phyloP scores from a whole-genome alignment of 2,888 invertebrate species.

The Drosophila parthenogenetica region DNA sequence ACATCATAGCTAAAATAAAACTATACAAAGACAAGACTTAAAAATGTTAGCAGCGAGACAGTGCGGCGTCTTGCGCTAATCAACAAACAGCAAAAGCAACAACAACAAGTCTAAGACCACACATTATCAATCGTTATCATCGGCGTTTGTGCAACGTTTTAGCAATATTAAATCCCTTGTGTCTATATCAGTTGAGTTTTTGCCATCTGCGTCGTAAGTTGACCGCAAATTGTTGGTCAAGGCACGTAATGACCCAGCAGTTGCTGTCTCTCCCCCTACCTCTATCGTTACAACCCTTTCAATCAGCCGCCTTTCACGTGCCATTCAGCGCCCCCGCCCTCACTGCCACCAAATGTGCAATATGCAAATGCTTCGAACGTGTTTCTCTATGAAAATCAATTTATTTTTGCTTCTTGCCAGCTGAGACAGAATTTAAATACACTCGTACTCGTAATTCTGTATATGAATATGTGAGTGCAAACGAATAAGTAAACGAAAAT shows the following conservation, averaged over 20 bases:
- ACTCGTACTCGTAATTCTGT: neutral
- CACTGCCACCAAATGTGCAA: slow-evolving; percentile 27
- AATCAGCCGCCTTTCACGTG: slow-evolving; percentile 68
- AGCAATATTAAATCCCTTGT: slow-evolving; percentile 48
- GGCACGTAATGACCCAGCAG: slow-evolving; percentile 59
- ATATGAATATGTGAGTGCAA: slow-evolving; percentile 10
- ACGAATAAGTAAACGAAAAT: neutral
- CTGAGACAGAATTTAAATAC: neutral
- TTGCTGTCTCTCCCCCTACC: too few species aligned
- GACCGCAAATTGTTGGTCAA: slow-evolving; percentile 49
- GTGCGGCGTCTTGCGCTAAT: slow-evolving; percentile 29
- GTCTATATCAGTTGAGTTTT: neutral
- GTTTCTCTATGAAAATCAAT: slow-evolving; percentile 61
- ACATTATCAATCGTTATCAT: slow-evolving; percentile 39
- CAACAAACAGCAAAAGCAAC: neutral
- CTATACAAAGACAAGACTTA: slow-evolving; percentile 11
- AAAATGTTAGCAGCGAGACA: slow-evolving; percentile 26
- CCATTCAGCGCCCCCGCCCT: slow-evolving; percentile 36
- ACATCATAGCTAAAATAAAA: slow-evolving; percentile 38
- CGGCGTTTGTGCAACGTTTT: slow-evolving; percentile 42
- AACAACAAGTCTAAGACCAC: slow-evolving; percentile 13
- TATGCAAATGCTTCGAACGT: slow-evolving; percentile 56
- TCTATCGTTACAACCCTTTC: neutral
- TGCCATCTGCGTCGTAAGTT: slow-evolving; percentile 42
- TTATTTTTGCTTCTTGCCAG: slow-evolving; percentile 20